phyloP scores from a whole-genome alignment of 2,797 vertebrate genomes.

The Acanthopagrus latus region DNA sequence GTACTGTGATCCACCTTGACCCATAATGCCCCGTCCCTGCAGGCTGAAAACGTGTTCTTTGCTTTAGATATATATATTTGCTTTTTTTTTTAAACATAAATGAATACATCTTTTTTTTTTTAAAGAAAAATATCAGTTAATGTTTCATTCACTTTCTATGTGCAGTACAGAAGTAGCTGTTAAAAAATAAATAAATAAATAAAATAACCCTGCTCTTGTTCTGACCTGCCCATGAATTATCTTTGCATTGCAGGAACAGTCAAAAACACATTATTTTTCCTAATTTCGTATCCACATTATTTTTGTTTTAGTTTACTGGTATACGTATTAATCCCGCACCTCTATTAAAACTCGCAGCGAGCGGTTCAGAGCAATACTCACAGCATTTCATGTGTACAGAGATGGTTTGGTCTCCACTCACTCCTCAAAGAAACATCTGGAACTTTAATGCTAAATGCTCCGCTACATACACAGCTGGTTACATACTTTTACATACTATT shows the following conservation, averaged over 20 bases:
- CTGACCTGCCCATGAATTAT: background rate
- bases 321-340: no score
- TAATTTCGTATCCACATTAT: no score
- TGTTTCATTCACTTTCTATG: background rate
- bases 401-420: background rate
- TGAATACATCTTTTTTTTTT: background rate
- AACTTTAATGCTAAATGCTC: background rate
- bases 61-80: background rate
- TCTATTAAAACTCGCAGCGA: no score
- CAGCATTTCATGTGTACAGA: background rate
- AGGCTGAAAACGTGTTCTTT: background rate
- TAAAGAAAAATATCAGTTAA: background rate
- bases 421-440: background rate
- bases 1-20: slow-evolving; percentile 31
- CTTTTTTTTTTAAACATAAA: slow-evolving; percentile 6
- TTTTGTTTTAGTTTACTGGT: no score
- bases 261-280: background rate
- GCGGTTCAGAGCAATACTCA: background rate
- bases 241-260: background rate
- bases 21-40: background rate
- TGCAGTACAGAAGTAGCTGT: background rate
- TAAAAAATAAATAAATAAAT: no score
- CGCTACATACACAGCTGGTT: background rate
- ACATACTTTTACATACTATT: no score
- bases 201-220: background rate